These are phyloP conservation scores for Ophraella communa DNA, from an alignment of 2,888 invertebrate species.

Conservation along the genomic window DNA sequence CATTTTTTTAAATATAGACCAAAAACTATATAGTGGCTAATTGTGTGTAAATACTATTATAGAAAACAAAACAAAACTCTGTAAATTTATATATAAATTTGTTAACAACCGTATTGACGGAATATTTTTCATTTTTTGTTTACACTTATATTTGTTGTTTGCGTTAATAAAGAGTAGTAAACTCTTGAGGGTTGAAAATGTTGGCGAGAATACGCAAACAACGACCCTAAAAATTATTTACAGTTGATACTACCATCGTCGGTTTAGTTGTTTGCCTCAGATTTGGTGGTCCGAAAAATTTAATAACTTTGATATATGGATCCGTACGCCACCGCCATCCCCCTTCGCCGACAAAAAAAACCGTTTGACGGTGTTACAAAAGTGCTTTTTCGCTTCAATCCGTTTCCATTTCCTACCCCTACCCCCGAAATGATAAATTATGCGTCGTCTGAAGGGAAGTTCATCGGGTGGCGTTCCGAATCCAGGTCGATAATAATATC, in stretches of 20 bases:
- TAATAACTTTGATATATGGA: constrained; percentile 26
- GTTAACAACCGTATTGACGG: no score
- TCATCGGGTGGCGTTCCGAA: neutral
- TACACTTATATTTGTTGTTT: neutral
- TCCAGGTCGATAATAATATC: constrained; percentile 11
- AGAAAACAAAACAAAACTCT: no score
- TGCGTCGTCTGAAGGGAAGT: neutral
- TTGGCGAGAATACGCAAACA: constrained; percentile 20
- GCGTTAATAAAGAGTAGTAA: neutral
- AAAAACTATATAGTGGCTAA: no score
- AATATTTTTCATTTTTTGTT: no score
- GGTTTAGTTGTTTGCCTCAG: constrained; percentile 18
- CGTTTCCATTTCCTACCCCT: constrained; percentile 16
- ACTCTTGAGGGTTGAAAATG: constrained; percentile 1
- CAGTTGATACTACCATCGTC: constrained; percentile 12
- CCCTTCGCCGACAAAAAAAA: constrained; percentile 10
- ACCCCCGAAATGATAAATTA: constrained; percentile 16
- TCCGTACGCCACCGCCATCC: constrained; percentile 1
- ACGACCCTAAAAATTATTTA: constrained; percentile 19
- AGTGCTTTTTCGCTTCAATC: constrained; percentile 14
- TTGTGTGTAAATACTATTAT: no score
- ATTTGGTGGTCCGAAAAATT: constrained; percentile 26
- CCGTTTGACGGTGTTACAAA: constrained; percentile 20
- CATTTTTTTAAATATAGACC: no score
- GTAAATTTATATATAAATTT: no score